Conservation (phyloP, 2,797 vertebrate genomes). For the Monodelphis domestica region DNA sequence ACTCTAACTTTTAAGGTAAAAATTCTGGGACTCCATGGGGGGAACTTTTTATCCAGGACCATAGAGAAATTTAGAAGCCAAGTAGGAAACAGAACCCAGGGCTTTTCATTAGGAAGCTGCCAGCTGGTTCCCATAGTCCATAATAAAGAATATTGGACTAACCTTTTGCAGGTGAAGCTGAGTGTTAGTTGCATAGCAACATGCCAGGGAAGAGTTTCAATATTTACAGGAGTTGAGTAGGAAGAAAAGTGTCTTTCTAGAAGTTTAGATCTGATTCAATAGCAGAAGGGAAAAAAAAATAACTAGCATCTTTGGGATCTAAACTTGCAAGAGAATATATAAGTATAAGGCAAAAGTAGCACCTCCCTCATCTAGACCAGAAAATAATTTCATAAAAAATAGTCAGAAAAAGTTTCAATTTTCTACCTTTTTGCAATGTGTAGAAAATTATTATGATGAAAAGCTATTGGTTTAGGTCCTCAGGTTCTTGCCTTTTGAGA, state of each 20-base stretch:
- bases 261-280: constrained; percentile 40
- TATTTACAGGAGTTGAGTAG: constrained; percentile 45
- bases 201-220: constrained; percentile 37
- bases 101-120: constrained; percentile 42
- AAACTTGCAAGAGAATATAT: background rate
- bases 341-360: background rate
- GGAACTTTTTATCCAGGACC: background rate
- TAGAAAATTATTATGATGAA: background rate
- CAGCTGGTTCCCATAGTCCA: constrained; percentile 60
- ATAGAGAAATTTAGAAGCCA: background rate
- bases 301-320: constrained; percentile 11
- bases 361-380: background rate
- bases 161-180: constrained; percentile 74
- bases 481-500: background rate
- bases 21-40: background rate
- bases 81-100: background rate
- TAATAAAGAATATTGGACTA: constrained; percentile 27
- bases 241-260: constrained; percentile 36
- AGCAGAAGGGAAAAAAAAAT: background rate
- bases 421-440: background rate
- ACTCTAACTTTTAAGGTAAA: background rate
- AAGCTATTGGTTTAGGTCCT: background rate
- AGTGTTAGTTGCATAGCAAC: constrained; percentile 78
- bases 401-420: constrained; percentile 7
- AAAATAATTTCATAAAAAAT: background rate